These are phyloP conservation scores for Serripes groenlandicus DNA, from an alignment of 2,888 invertebrate species.

Conservation along the genomic window DNA sequence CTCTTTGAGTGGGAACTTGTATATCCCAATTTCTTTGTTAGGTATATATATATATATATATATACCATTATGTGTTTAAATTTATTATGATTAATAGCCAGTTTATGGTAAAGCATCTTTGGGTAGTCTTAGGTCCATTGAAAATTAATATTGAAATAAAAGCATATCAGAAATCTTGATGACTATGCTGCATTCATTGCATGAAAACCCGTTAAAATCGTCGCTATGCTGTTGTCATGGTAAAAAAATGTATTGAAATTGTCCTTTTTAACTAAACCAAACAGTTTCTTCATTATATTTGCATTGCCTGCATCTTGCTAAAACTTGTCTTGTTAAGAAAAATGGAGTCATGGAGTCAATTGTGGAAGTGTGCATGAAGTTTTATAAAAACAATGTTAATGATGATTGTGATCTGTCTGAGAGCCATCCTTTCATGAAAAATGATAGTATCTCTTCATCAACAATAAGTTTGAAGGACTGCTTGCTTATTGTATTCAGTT, in stretches of 20 bases:
- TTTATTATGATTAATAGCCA: background rate
- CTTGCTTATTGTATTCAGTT: background rate
- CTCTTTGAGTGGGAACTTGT: too few species aligned
- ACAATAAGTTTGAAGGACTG: background rate
- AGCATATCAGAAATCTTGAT: background rate
- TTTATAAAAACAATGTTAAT: too few species aligned
- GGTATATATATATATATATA: too few species aligned
- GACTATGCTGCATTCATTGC: background rate
- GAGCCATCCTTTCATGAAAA: background rate
- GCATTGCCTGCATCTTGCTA: slow-evolving; percentile 24
- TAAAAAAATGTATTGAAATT: slow-evolving; percentile 13
- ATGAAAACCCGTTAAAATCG: slow-evolving; percentile 1
- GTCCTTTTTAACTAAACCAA: too few species aligned
- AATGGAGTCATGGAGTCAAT: slow-evolving; percentile 1
- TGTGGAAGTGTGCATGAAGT: slow-evolving; percentile 15
- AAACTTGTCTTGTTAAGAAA: slow-evolving; percentile 9
- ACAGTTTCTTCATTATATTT: slow-evolving; percentile 14
- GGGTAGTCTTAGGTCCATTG: slow-evolving; percentile 1
- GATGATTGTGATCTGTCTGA: too few species aligned
- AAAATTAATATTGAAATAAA: slow-evolving; percentile 4
- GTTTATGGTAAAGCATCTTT: background rate
- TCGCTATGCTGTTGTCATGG: slow-evolving; percentile 7
- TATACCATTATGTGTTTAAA: too few species aligned
- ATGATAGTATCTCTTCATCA: background rate
- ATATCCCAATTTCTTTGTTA: too few species aligned